Evolutionary conservation across 2,797 vertebrate species (phyloP).

Genomic region (Catamblyrhynchus diadema): DNA sequence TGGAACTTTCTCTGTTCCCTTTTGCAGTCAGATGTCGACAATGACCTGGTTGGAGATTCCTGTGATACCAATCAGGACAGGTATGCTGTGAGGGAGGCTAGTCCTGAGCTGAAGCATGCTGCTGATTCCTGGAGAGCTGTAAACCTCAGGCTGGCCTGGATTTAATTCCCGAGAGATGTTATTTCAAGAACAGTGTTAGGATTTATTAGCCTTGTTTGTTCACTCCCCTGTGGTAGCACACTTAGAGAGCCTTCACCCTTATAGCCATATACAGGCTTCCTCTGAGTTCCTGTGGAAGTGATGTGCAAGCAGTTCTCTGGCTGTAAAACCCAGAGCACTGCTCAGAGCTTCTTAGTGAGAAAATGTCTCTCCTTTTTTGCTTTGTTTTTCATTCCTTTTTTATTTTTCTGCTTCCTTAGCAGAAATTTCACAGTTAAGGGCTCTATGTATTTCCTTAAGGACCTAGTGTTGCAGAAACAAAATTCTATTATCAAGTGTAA

Average conservation of each 20-base stretch:
- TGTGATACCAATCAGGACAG: conserved; percentile 99
- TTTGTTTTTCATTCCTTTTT: not conserved
- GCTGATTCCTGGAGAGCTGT: not conserved
- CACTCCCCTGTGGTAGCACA: not conserved
- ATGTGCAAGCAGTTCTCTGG: not conserved
- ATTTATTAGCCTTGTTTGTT: not conserved
- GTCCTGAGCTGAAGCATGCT: not conserved
- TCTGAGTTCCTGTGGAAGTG: not conserved
- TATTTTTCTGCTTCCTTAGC: not conserved
- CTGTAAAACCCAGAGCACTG: not conserved
- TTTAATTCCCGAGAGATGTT: not conserved
- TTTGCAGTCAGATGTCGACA: conserved; percentile 92
- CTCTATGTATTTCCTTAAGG: not conserved
- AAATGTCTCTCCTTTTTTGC: not conserved
- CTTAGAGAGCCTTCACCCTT: not conserved
- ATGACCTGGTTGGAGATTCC: conserved; percentile 95
- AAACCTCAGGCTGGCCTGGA: not conserved
- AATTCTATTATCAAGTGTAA: not conserved
- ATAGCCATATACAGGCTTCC: not conserved
- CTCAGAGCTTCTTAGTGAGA: not conserved
- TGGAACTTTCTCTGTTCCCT: conserved; percentile 4
- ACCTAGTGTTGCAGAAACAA: not conserved
- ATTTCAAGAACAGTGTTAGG: not conserved
- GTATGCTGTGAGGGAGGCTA: conserved; percentile 66
- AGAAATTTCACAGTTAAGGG: not conserved